Conservation (phyloP, 2,113 vertebrate species). For the Pseudopodoces humilis region DNA sequence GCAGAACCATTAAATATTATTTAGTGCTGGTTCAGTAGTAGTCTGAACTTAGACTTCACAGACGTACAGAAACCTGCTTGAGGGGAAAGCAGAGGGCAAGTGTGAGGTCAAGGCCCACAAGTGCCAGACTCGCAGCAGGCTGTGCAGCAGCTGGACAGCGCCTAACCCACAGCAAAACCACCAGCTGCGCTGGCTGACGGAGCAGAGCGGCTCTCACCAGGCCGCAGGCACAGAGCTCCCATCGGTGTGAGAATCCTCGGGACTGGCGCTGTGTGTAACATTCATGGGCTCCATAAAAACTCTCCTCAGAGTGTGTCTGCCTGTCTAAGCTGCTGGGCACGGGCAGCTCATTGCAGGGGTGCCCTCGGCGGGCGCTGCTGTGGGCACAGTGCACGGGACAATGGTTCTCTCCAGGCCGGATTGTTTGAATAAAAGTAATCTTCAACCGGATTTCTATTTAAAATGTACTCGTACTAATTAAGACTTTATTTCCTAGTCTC, state of each 20-base stretch:
- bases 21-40: neutral
- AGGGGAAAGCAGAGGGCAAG: neutral
- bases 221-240: neutral
- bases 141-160: neutral
- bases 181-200: neutral
- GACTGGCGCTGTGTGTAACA: rapidly evolving
- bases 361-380: neutral
- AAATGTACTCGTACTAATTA: neutral
- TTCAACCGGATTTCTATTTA: neutral
- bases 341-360: neutral
- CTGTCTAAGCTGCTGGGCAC: neutral
- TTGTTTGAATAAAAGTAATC: neutral
- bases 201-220: neutral
- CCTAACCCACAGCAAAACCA: neutral
- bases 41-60: neutral
- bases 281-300: rapidly evolving
- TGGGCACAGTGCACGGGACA: neutral
- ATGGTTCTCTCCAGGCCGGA: rapidly evolving
- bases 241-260: neutral
- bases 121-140: neutral
- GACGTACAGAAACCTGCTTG: neutral
- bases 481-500: neutral
- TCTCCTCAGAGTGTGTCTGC: neutral
- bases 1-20: neutral
- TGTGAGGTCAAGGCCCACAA: neutral